phyloP scores from a whole-genome alignment of 2,888 invertebrate species.

The Polyploca ridens region DNA sequence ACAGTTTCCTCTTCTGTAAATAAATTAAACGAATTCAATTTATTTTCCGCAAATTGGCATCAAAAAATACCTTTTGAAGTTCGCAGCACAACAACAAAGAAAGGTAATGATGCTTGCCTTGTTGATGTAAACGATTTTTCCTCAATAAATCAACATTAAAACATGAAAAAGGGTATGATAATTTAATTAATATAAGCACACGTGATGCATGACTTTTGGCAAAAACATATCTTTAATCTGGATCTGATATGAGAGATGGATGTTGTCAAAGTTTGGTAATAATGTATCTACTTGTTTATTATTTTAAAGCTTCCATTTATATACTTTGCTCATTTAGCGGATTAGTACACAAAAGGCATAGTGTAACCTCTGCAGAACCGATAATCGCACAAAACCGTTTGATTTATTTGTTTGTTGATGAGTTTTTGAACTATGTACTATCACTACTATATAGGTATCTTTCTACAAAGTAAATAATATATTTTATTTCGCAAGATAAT shows the following conservation, averaged over 20 bases:
- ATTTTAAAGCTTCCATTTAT: background rate
- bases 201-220: background rate
- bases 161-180: background rate
- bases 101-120: background rate
- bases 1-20: background rate
- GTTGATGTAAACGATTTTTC: background rate
- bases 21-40: background rate
- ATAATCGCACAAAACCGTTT: no score
- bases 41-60: background rate
- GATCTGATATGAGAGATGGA: background rate
- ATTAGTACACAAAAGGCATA: no score
- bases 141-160: slow-evolving; percentile 2
- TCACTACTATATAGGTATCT: no score
- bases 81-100: background rate
- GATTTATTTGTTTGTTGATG: no score
- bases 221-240: background rate
- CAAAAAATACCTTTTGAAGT: slow-evolving; percentile 2
- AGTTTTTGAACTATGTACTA: no score
- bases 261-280: background rate
- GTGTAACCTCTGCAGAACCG: no score
- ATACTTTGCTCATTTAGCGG: no score
- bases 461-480: no score
- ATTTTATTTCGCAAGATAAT: no score
- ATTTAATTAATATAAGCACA: background rate
- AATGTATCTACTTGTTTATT: background rate